Base-by-base conservation (phyloP, 2,888 invertebrate species). In the Scaptomyza cyrtandrae region DNA sequence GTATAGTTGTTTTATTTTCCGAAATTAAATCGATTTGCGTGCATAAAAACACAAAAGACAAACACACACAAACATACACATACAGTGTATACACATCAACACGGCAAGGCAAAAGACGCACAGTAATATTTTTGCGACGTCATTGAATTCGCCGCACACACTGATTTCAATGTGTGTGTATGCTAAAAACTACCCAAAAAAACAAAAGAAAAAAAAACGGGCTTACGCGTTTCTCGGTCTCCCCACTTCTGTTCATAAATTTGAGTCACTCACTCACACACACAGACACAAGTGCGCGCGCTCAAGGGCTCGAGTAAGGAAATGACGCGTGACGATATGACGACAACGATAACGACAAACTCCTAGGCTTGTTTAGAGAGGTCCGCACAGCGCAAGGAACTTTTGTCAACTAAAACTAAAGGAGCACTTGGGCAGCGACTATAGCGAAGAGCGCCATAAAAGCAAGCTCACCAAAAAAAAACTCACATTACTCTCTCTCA, bases 121-220 rank as follows among this genome's bases (percentile, higher is more conserved):
- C 55, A 79, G 68, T n/a, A 77, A 76, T 69, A 77, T 74, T 71
- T 82, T 78, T 89, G 82, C 88, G 88, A 87, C 89, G 89, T 86
- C 89, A 89, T 78, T 87, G 75, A 89, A 89, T 87, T 89, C 89
- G 88, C 89, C 89, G 86, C 77, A 77, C 50, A 54, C 41, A 61
- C 49, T 69, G 58, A 63, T 60, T 64, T 50, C 52, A 56, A 56
- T 70, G 49, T 66, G 46, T 43, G 43, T 73, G 49, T 52, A 54
- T 49, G 55, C 44, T 52, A 52, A 60, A 70, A 71, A 75, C 78
- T 75, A 73, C 66, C 68, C 68, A 59, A 60, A 67, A 57, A 46
- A 74, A 35, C 53, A 41, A 65, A 48, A 41, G 63, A 73, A 48
- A 41, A 65, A 73, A 24, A 16, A 39, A 48, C 39, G 19, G 35